Base-by-base conservation (phyloP, 2,797 vertebrate species). In the Triplophysa bombifrons region DNA sequence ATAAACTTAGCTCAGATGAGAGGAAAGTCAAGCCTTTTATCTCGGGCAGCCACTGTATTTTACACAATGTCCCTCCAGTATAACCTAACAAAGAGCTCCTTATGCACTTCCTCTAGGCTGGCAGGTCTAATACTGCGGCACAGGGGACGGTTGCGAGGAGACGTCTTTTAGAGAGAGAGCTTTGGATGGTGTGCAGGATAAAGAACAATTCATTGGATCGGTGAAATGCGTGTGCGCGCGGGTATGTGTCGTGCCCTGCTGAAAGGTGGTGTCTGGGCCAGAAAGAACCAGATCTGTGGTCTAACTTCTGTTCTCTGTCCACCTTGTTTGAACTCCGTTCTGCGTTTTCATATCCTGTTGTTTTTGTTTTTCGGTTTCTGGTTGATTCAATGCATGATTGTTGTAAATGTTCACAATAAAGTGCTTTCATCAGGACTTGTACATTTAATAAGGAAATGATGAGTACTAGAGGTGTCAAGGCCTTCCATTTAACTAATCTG, bases 1-100 rank as follows among this genome's bases (percentile, higher is more conserved):
- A 88, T 89, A 93, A 92, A 89, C 83, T 87, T 86, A 85, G 82
- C 87, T 91, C 90, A 92, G 89, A 91, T 88, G 90, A 91, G 85
- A 88, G 85, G 86, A 89, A 86, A 90, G 87, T 85, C 88, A 89
- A 86, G 85, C 87, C 89, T 92, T 91, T 91, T 91, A 91, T 91
- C 87, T 88, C 74, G 87, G 90, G 88, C 89, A 91, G 90, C 86
- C 90, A 89, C 84, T 85, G 85, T 91, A 88, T 85, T 87, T 86
- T 89, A 87, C 84, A 89, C 89, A 88, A 89, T 91, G 83, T 84
- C 84, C 74, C 82, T 88, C 76, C 82, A 82, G 87, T 89, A 84
- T 16, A 19, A 17, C 71, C 78, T 74, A 91, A 93, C 91, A 93
- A 93, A 91, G 89, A 87, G 75, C 46, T 88, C 89, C 83, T 94